phyloP scores from a whole-genome alignment of 2,113 vertebrate species.

The Neogobius melanostomus region DNA sequence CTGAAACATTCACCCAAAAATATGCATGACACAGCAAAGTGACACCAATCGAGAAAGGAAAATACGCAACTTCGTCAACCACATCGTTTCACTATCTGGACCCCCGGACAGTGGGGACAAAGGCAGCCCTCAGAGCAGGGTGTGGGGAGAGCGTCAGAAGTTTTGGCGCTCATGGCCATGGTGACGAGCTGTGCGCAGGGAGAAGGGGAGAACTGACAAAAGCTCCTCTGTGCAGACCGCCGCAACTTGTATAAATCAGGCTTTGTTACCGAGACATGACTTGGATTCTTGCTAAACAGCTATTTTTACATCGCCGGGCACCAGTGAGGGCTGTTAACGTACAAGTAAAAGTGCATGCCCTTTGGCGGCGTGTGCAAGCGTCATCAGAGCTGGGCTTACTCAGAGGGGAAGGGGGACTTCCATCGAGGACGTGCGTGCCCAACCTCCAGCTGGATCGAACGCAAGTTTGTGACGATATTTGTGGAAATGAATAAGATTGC shows the following conservation, averaged over 20 bases:
- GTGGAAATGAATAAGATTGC: too few species aligned
- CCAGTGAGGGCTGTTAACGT: slow-evolving; percentile 52
- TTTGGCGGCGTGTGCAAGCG: slow-evolving; percentile 42
- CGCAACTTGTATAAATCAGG: slow-evolving; percentile 69
- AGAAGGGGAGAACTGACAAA: slow-evolving; percentile 66
- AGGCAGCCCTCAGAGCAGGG: slow-evolving; percentile 61
- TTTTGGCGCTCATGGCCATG: slow-evolving; percentile 64
- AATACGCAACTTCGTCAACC: slow-evolving; percentile 37
- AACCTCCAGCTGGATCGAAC: slow-evolving; percentile 12
- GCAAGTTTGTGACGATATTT: too few species aligned
- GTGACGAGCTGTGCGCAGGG: slow-evolving; percentile 66
- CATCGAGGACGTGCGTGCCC: slow-evolving; percentile 17
- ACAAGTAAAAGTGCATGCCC: slow-evolving; percentile 54
- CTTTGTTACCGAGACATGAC: slow-evolving; percentile 73
- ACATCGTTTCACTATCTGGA: slow-evolving; percentile 41
- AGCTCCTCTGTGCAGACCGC: slow-evolving; percentile 66
- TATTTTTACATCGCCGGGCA: slow-evolving; percentile 74
- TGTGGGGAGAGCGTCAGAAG: slow-evolving; percentile 68
- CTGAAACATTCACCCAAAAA: slow-evolving; percentile 24
- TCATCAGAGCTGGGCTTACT: slow-evolving; percentile 48
- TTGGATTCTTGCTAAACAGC: slow-evolving; percentile 72
- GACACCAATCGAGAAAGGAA: slow-evolving; percentile 44
- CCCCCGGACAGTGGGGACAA: slow-evolving; percentile 63
- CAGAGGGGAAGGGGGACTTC: slow-evolving; percentile 45
- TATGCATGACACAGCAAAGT: slow-evolving; percentile 46